Evolutionary conservation across 2,888 invertebrate species (phyloP), one percentile per base, ranked within the genome.

Genomic region (Scrobipalpa atriplicella): DNA sequence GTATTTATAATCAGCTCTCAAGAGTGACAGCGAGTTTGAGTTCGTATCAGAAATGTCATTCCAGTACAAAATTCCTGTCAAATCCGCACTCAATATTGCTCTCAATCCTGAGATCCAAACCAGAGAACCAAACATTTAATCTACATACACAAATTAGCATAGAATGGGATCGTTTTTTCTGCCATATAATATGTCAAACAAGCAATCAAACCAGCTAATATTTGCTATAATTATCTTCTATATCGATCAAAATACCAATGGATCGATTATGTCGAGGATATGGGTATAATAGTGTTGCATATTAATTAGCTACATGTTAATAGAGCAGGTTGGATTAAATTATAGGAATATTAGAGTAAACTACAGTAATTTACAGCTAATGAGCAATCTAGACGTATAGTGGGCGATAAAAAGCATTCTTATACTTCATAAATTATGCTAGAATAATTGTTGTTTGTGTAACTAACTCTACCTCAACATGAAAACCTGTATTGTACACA

Each of bases 211-310:
- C n/a, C n/a, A 29, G 36, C 58, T 58, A 58, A 58, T 58, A 36
- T 58, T 58, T 58, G 36, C 36, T 13, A 36, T 58, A 52, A 52
- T 52, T 21, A 52, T 52, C 52, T 18, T 11, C 58, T 6, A 58
- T 29, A 38, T 36, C 29, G 13, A 58, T 58, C 36, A n/a, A 38
- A 58, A 58, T 58, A 29, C 58, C 58, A 36, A 36, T 58, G n/a
- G n/a, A 38, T 58, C 36, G 58, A 58, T 58, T 58, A 38, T 58
- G n/a, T 58, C n/a, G 58, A 11, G 38, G 58, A 58, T 58, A 36
- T n/a, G 36, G 16, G 5, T 36, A 29, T 29, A 58, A 58, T 16
- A 38, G 8, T 36, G 16, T 38, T 56, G 54, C 54, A 56, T 56
- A 38, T 58, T 58, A 58, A 58, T 58, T 38, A 38, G 38, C 38